Conservation (phyloP, 1,140 invertebrate species). For the Panonychus citri region DNA sequence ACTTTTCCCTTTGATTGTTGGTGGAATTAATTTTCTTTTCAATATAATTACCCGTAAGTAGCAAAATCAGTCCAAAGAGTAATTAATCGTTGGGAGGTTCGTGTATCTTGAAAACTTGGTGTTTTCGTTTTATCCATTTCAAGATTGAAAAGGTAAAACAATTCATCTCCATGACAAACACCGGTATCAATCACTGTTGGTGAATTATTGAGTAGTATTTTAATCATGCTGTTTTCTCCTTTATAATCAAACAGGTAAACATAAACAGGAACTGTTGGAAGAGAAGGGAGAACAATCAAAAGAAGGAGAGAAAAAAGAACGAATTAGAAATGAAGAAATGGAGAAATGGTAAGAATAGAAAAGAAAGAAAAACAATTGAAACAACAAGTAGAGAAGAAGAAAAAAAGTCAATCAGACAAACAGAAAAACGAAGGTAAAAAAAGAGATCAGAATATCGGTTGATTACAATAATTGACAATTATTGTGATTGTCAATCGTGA, state of each 20-base stretch:
- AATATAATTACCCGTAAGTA: conserved; percentile 2
- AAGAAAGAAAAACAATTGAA: too few relatives aligned
- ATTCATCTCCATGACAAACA: conserved; percentile 22
- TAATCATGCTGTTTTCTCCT: conserved; percentile 20
- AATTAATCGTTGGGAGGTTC: conserved; percentile 9
- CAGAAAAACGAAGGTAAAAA: too few relatives aligned
- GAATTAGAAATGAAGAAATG: too few relatives aligned
- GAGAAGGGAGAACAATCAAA: background rate
- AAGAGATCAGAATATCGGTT: too few relatives aligned
- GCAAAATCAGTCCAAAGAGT: conserved; percentile 17
- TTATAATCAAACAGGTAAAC: conserved; percentile 21
- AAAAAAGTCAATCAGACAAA: too few relatives aligned
- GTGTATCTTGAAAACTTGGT: conserved; percentile 8
- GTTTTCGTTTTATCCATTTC: conserved; percentile 7
- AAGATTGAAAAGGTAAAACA: conserved; percentile 21
- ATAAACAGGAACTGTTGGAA: conserved; percentile 11
- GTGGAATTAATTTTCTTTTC: too few relatives aligned
- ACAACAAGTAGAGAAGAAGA: too few relatives aligned
- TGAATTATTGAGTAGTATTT: conserved; percentile 17
- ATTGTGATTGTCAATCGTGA: background rate
- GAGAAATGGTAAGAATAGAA: too few relatives aligned
- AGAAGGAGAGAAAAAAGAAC: too few relatives aligned
- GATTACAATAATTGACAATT: background rate
- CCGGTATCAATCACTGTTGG: conserved; percentile 14
- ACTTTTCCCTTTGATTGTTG: too few relatives aligned